Conservation (phyloP, 2,888 invertebrate genomes). For the Sinohyriopsis cumingii region DNA sequence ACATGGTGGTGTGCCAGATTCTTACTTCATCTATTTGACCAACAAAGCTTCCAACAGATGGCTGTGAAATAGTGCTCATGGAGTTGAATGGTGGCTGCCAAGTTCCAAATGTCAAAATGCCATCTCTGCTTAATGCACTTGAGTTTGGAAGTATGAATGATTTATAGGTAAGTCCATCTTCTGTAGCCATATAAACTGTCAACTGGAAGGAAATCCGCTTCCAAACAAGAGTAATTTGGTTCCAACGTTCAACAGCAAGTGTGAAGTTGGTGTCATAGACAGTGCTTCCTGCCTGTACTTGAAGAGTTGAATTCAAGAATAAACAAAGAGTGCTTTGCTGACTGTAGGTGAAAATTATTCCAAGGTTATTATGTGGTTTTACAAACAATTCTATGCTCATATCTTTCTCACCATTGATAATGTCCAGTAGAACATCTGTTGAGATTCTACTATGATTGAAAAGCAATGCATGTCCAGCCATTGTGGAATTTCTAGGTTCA, state of each 20-base stretch:
- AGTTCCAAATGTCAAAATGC: constrained; percentile 19
- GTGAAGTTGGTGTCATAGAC: constrained; percentile 29
- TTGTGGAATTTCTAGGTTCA: constrained; percentile 17
- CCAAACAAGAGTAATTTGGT: constrained; percentile 41
- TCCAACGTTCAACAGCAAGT: constrained; percentile 36
- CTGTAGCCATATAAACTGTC: constrained; percentile 8
- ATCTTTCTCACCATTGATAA: constrained; percentile 26
- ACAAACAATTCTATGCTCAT: constrained; percentile 32
- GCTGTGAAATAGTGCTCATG: background rate
- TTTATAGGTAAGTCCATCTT: background rate
- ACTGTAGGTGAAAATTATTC: constrained; percentile 27
- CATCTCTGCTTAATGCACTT: constrained; percentile 6
- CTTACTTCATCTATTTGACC: constrained; percentile 43
- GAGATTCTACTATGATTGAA: constrained; percentile 19
- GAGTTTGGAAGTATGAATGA: background rate
- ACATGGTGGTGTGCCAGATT: constrained; percentile 27
- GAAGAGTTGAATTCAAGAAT: constrained; percentile 1
- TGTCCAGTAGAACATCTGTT: constrained; percentile 13
- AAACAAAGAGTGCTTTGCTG: too few species aligned
- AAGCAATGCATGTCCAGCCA: constrained; percentile 23
- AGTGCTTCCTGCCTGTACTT: constrained; percentile 12
- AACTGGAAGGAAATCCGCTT: constrained; percentile 7
- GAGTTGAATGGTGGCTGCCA: constrained; percentile 9
- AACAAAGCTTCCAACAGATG: constrained; percentile 4
- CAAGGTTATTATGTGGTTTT: constrained; percentile 18